These are phyloP conservation scores for Nomada flava DNA, from an alignment of 2,888 invertebrate genomes.

Conservation along the genomic window DNA sequence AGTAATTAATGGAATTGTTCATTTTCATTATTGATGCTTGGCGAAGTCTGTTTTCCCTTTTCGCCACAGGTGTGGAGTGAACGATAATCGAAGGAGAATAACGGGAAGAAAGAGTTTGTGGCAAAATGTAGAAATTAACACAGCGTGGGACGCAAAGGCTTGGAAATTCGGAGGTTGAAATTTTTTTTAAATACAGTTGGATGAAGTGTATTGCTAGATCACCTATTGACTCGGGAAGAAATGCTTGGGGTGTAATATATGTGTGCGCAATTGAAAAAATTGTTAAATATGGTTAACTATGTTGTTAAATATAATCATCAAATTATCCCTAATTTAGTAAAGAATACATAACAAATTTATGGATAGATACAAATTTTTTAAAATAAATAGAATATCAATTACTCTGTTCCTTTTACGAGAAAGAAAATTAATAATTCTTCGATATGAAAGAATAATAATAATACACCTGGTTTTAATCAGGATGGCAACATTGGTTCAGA, in stretches of 20 bases:
- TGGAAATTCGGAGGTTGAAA: background rate
- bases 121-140: background rate
- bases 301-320: background rate
- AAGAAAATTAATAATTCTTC: background rate
- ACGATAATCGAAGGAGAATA: background rate
- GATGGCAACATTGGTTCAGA: slow-evolving; percentile 97
- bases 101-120: background rate
- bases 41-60: background rate
- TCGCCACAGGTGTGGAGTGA: background rate
- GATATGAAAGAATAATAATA: background rate
- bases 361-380: too few relatives aligned
- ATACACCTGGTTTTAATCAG: slow-evolving; percentile 84
- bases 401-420: too few relatives aligned
- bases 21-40: background rate
- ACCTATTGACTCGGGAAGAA: too few relatives aligned
- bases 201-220: background rate
- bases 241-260: too few relatives aligned
- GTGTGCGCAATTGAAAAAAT: too few relatives aligned
- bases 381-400: too few relatives aligned
- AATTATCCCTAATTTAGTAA: background rate
- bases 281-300: too few relatives aligned
- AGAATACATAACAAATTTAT: background rate
- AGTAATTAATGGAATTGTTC: background rate
- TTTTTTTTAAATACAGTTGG: background rate
- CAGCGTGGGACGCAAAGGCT: background rate